Conservation (phyloP, 2,113 vertebrate genomes). For the Pachyramphus minor region DNA sequence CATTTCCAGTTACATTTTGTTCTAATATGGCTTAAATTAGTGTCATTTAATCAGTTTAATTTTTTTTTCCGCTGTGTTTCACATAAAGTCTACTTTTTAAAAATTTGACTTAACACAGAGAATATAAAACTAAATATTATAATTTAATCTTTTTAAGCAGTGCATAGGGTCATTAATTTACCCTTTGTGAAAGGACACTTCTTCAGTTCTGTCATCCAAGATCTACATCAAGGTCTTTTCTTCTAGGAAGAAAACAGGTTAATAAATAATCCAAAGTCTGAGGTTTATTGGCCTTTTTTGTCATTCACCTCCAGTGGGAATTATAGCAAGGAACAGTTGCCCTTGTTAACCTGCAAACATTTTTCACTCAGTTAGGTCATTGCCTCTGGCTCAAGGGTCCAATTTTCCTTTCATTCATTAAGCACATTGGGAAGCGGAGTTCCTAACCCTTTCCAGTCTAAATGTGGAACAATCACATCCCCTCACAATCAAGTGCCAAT, state of each 20-base stretch:
- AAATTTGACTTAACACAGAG: not conserved
- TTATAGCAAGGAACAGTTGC: constrained; percentile 75
- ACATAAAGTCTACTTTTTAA: not conserved
- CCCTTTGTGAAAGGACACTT: not conserved
- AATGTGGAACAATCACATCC: constrained; percentile 90
- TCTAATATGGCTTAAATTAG: constrained; percentile 13
- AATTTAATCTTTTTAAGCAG: not conserved
- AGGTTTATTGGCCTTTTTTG: constrained; percentile 77
- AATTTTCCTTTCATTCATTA: constrained; percentile 90
- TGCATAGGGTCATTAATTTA: not conserved
- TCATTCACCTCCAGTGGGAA: constrained; percentile 81
- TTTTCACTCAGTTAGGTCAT: constrained; percentile 90
- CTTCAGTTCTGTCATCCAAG: constrained; percentile 35
- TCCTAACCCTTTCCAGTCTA: constrained; percentile 91
- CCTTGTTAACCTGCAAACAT: constrained; percentile 92
- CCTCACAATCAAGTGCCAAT: constrained; percentile 82
- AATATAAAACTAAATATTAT: not conserved
- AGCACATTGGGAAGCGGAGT: constrained; percentile 91
- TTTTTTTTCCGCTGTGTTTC: not conserved
- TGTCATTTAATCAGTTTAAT: not conserved
- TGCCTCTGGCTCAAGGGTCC: constrained; percentile 83
- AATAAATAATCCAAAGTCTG: constrained; percentile 66
- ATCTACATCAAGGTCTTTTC: constrained; percentile 40
- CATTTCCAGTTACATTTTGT: constrained; percentile 24
- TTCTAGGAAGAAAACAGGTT: constrained; percentile 70